A percentile compares a stretch with the other conserved stretches of the same genome.
These are phyloP conservation scores for Microctenopoma lineatum DNA, from an alignment of 2,797 vertebrate genomes.

Conservation along the genomic window DNA sequence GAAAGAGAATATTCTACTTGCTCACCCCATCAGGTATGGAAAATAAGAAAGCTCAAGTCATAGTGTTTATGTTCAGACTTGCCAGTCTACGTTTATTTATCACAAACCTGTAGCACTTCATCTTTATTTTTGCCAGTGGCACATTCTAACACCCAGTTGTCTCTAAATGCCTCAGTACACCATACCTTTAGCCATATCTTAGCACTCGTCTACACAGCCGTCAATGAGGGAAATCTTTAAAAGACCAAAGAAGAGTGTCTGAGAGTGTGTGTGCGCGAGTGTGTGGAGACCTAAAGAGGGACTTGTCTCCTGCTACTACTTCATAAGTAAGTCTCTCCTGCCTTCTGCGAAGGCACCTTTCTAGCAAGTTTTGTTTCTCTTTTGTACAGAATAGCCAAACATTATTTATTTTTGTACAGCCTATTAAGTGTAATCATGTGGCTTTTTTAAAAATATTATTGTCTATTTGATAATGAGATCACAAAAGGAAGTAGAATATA, in stretches of 20 bases:
- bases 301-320: slow-evolving; percentile 89
- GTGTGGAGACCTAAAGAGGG: slow-evolving; percentile 75
- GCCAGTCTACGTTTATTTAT: slow-evolving; percentile 73
- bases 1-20: slow-evolving; percentile 65
- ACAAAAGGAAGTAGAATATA: slow-evolving; percentile 94
- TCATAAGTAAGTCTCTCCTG: slow-evolving; percentile 96
- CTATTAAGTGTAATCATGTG: slow-evolving; percentile 93
- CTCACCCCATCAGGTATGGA: slow-evolving; percentile 82
- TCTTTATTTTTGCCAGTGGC: slow-evolving; percentile 70
- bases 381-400: slow-evolving; percentile 96
- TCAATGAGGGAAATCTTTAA: slow-evolving; percentile 61
- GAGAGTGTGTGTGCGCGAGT: slow-evolving; percentile 40
- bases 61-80: slow-evolving; percentile 65
- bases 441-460: slow-evolving; percentile 88
- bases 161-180: slow-evolving; percentile 66
- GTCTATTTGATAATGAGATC: slow-evolving; percentile 86
- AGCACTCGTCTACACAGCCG: slow-evolving; percentile 48
- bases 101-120: slow-evolving; percentile 77
- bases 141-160: slow-evolving; percentile 70
- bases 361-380: slow-evolving; percentile 66
- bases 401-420: slow-evolving; percentile 99
- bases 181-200: slow-evolving; percentile 73
- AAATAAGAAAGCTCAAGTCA: slow-evolving; percentile 61
- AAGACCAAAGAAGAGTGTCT: slow-evolving; percentile 77
- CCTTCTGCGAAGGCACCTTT: slow-evolving; percentile 93